Evolutionary conservation across 2,888 invertebrate genomes (phyloP).

Genomic region (Hydrotaea cyrtoneurina): DNA sequence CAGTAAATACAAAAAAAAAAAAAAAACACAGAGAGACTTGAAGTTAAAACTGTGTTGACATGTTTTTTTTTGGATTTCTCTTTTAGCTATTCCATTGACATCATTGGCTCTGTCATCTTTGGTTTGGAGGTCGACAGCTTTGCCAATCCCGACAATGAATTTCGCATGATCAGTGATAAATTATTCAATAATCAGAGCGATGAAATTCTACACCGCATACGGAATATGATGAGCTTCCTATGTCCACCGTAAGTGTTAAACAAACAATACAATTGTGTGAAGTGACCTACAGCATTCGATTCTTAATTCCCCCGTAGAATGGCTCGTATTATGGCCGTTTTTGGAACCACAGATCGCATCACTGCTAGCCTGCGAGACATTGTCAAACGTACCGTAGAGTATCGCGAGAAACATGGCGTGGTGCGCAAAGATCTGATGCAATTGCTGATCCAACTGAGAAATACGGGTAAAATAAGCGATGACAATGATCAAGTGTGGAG

Average conservation of each 20-base stretch:
- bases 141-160: conserved; percentile 74
- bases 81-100: conserved; percentile 78
- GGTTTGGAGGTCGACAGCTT: conserved; percentile 77
- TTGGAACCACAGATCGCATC: conserved; percentile 69
- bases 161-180: conserved; percentile 62
- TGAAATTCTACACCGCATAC: background rate
- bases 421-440: conserved; percentile 81
- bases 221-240: conserved; percentile 36
- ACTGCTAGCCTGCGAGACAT: conserved; percentile 76
- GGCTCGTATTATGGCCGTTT: conserved; percentile 69
- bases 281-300: background rate
- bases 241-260: conserved; percentile 58
- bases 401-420: conserved; percentile 79
- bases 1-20: conserved; percentile 2
- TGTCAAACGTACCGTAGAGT: conserved; percentile 79
- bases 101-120: conserved; percentile 80
- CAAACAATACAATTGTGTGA: no score
- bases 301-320: conserved; percentile 61
- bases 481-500: conserved; percentile 74
- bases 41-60: background rate
- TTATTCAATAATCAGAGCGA: background rate
- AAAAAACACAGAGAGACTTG: no score
- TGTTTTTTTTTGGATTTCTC: no score
- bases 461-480: conserved; percentile 76
- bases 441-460: conserved; percentile 80